Conservation (phyloP, 1,140 invertebrate species). For the Aphelenchoides besseyi region DNA sequence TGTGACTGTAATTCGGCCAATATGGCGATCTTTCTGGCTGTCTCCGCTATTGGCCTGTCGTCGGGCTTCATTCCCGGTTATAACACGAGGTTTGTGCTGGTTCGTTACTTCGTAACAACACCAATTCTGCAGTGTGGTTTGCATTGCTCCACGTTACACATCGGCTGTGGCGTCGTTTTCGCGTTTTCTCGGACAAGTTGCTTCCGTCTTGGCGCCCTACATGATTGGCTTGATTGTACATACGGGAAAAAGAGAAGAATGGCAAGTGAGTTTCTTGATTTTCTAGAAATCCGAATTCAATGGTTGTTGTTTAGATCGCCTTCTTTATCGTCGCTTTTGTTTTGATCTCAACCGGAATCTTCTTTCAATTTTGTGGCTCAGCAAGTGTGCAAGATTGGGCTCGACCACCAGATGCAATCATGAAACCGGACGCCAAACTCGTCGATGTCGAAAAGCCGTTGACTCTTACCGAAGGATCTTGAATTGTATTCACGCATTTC, state of each 20-base stretch:
- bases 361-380: slow-evolving; percentile 49
- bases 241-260: slow-evolving; percentile 44
- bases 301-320: too few species aligned
- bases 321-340: slow-evolving; percentile 47
- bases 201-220: slow-evolving; percentile 54
- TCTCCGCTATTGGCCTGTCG: slow-evolving; percentile 50
- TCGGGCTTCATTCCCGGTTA: slow-evolving; percentile 62
- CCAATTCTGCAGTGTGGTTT: slow-evolving; percentile 49
- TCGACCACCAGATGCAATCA: background rate
- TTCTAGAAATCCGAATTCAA: too few species aligned
- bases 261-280: slow-evolving; percentile 49
- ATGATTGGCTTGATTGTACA: slow-evolving; percentile 49
- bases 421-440: background rate
- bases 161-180: slow-evolving; percentile 59
- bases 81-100: slow-evolving; percentile 49
- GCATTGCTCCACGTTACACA: slow-evolving; percentile 58
- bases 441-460: slow-evolving; percentile 5
- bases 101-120: slow-evolving; percentile 3
- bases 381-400: slow-evolving; percentile 16
- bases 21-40: slow-evolving; percentile 50
- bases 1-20: slow-evolving; percentile 48
- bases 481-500: too few species aligned
- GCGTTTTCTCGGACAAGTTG: slow-evolving; percentile 57
- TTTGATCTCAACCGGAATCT: slow-evolving; percentile 44
- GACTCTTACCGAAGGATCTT: background rate